A percentile compares a stretch with the other conserved stretches of the same genome.
phyloP scores from a whole-genome alignment of 2,888 invertebrate genomes.

The Ischnus inquisitorius region DNA sequence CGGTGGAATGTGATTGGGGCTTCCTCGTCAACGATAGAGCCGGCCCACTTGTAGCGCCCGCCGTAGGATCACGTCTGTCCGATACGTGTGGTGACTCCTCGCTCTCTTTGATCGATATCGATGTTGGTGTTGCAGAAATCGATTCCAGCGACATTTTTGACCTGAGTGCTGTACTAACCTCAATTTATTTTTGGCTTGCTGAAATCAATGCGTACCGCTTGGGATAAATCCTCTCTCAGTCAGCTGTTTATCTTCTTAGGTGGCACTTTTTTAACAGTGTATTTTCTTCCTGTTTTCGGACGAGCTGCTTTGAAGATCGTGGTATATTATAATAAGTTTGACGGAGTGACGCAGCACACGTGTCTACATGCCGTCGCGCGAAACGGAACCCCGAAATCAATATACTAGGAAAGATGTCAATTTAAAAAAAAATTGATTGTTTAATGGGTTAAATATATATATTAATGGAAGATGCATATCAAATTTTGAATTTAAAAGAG shows the following conservation, averaged over 20 bases:
- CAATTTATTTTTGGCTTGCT: not conserved
- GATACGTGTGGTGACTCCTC: too few relatives aligned
- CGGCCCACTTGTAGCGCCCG: too few relatives aligned
- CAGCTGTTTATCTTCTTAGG: not conserved
- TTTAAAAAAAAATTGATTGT: too few relatives aligned
- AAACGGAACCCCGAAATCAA: not conserved
- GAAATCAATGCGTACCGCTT: too few relatives aligned
- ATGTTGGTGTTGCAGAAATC: not conserved
- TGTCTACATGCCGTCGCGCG: not conserved
- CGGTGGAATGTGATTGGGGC: too few relatives aligned
- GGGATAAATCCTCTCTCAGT: not conserved
- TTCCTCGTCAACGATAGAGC: too few relatives aligned
- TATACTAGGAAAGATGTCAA: not conserved
- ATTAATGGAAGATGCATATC: too few relatives aligned
- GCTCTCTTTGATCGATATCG: not conserved
- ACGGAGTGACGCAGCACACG: too few relatives aligned
- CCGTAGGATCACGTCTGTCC: too few relatives aligned
- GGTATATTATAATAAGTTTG: not conserved
- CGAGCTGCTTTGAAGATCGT: not conserved
- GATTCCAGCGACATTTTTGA: not conserved
- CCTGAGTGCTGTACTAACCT: not conserved
- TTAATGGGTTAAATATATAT: too few relatives aligned
- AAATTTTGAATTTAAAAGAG: too few relatives aligned
- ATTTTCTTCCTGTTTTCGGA: not conserved
- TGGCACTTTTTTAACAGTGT: not conserved